These are phyloP conservation scores for Heliconius ismenius DNA, from an alignment of 2,888 invertebrate species.

Conservation along the genomic window DNA sequence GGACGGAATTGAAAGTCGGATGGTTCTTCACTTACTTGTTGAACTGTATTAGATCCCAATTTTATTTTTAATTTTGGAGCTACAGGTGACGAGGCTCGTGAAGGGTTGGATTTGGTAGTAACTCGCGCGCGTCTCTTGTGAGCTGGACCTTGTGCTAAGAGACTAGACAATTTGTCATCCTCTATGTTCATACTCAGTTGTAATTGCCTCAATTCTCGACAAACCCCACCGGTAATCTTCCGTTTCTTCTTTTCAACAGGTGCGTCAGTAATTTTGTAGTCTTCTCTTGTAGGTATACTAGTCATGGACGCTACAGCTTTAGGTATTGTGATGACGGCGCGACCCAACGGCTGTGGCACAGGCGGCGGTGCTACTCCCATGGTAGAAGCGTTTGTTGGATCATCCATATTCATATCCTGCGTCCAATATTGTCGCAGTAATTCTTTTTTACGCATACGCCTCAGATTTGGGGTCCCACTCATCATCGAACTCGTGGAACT, in stretches of 20 bases:
- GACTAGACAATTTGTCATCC: slow-evolving; percentile 61
- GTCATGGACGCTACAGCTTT: slow-evolving; percentile 95
- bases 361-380: slow-evolving; percentile 80
- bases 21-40: slow-evolving; percentile 76
- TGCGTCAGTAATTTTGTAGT: slow-evolving; percentile 87
- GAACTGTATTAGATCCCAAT: slow-evolving; percentile 83
- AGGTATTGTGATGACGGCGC: slow-evolving; percentile 90
- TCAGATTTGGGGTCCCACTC: slow-evolving; percentile 87
- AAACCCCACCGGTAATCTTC: slow-evolving; percentile 76
- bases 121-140: slow-evolving; percentile 66
- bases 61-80: slow-evolving; percentile 91
- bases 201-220: slow-evolving; percentile 84
- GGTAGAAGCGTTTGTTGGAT: slow-evolving; percentile 82
- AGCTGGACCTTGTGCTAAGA: slow-evolving; percentile 53
- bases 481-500: slow-evolving; percentile 69
- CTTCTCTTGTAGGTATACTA: slow-evolving; percentile 91
- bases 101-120: slow-evolving; percentile 56
- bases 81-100: slow-evolving; percentile 58
- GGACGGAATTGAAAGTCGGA: slow-evolving; percentile 83
- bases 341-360: slow-evolving; percentile 82
- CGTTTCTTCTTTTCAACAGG: slow-evolving; percentile 87
- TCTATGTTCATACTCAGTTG: slow-evolving; percentile 81
- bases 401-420: slow-evolving; percentile 93
- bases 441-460: slow-evolving; percentile 95
- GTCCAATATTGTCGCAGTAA: slow-evolving; percentile 90